Evolutionary conservation across 1,140 invertebrate genomes (phyloP).

Genomic region (Cataglyphis hispanica): DNA sequence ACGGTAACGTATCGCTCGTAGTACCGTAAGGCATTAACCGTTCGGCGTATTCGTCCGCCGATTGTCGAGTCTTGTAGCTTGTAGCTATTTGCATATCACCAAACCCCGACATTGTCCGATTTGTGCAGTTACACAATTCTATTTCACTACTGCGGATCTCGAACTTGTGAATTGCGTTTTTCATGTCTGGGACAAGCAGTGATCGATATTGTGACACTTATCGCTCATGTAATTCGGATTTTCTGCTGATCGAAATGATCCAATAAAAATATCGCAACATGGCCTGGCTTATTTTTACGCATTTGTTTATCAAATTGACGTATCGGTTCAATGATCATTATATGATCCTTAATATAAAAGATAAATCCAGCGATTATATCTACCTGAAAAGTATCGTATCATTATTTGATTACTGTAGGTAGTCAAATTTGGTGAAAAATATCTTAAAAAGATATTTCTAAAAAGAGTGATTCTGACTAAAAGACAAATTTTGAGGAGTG

Average conservation of each 20-base stretch:
- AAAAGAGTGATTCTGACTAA: background rate
- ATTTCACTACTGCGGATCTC: slow-evolving; percentile 29
- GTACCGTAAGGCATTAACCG: slow-evolving; percentile 58
- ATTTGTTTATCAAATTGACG: background rate
- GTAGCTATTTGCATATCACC: slow-evolving; percentile 75
- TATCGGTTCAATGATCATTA: background rate
- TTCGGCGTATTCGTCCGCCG: slow-evolving; percentile 44
- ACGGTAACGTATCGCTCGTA: slow-evolving; percentile 35
- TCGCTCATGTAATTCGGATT: slow-evolving; percentile 13
- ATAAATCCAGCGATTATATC: background rate
- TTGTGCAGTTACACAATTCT: background rate
- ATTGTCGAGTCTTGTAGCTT: slow-evolving; percentile 47
- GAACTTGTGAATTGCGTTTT: slow-evolving; percentile 30
- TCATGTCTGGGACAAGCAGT: background rate
- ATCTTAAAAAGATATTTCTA: background rate
- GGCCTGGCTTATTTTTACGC: background rate
- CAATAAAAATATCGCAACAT: no score
- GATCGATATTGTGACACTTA: slow-evolving; percentile 31
- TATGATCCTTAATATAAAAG: background rate
- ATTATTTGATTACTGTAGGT: no score
- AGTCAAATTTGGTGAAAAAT: background rate
- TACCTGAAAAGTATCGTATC: background rate
- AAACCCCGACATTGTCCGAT: slow-evolving; percentile 52
- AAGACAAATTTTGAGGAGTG: background rate
- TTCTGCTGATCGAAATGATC: background rate